Percentiles rank a stretch among this genome's conserved stretches.
Evolutionary conservation across 2,113 vertebrate genomes (phyloP).

Genomic region (Mormyrus iriodes): DNA sequence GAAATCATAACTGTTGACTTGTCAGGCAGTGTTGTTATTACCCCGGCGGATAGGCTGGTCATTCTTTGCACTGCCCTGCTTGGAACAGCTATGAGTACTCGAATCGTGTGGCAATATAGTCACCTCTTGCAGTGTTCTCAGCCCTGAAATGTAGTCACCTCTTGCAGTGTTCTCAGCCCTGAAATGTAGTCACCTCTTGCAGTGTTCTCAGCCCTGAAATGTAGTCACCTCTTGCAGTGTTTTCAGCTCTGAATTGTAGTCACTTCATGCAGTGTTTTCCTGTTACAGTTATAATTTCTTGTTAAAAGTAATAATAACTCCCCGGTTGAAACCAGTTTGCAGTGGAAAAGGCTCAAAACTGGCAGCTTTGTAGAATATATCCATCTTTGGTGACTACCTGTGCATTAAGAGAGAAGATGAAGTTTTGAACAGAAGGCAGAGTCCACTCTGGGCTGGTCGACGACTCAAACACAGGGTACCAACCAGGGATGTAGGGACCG

Average conservation of each 20-base stretch:
- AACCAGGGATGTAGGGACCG: neutral
- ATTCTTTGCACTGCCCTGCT: neutral
- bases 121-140: neutral
- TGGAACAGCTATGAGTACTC: neutral
- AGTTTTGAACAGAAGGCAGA: neutral
- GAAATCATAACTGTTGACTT: neutral
- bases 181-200: neutral
- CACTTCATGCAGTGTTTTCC: neutral
- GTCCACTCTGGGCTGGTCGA: neutral
- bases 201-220: neutral
- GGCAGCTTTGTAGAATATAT: neutral
- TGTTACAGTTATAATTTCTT: slow-evolving; percentile 10
- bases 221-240: neutral
- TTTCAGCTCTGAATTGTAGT: neutral
- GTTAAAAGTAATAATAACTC: neutral
- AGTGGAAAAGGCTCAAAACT: neutral
- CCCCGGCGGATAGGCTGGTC: neutral
- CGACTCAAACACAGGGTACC: neutral
- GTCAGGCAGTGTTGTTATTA: neutral
- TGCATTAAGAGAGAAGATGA: neutral
- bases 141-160: neutral
- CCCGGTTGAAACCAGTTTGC: neutral
- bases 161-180: neutral
- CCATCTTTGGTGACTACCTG: neutral
- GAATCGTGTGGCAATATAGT: neutral